Base-by-base conservation (phyloP, 2,113 vertebrate species). In the Hypanus sabinus region DNA sequence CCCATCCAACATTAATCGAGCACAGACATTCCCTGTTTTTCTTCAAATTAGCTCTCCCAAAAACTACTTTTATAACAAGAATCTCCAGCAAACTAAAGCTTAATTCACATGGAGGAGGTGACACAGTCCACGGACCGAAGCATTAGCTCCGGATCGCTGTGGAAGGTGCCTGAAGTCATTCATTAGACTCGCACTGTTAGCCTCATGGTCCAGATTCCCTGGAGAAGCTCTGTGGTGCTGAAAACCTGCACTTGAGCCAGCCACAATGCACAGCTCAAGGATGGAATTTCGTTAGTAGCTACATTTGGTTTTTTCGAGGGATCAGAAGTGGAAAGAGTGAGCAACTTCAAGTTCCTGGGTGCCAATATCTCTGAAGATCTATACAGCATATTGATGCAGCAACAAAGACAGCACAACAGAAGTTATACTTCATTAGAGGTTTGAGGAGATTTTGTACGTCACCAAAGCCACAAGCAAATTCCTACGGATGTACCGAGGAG, bases 141-240 rank as follows among this genome's bases (percentile, higher is more conserved):
- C n/a, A 92, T 92, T 92, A 92, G 71, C n/a, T 92, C 68, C 20
- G 38, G 33, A 71, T 71, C 65, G 10, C 68, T 38, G 88, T 22
- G n/a, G 33, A 71, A 71, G 11, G 68, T 46, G 90, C 90, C 90
- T 92, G 33, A 92, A 73, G 90, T 71, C 90, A 92, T 92, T 92
- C 90, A 73, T 92, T 92, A 92, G 90, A 33, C 70, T 18, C 90
- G 11, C 90, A 71, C 90, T 92, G 90, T 71, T 92, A 92, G 24
- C 90, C 90, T 92, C 70, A 92, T 92, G 36, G 90, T 92, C 33
- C 68, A 36, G 38, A 70, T 71, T 92, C 90, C 90, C 90, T 16
- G 20, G 65, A 38, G 90, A 92, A 92, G 11, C 68, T 38, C 20
- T n/a, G 22, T 12, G 36, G 71, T 71, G 36, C 70, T 38, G 65